Evolutionary conservation across 2,888 invertebrate genomes (phyloP), one percentile per base, ranked within the genome.

Genomic region (Cephus spinipes): DNA sequence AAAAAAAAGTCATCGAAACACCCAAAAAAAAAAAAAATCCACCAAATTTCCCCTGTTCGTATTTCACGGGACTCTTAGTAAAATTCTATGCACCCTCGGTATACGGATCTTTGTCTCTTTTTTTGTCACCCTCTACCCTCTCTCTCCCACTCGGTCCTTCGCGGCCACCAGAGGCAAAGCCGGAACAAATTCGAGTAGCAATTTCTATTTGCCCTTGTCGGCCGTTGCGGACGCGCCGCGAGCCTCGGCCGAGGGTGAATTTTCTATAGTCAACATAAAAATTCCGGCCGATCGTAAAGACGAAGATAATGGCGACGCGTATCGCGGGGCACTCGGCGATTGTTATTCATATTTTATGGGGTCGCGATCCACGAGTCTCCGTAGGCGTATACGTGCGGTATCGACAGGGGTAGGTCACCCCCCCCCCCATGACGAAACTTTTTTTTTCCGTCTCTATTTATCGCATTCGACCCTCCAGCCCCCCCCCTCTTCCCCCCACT

Each of bases 321-420:
- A 83, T 80, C 82, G 77, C 81, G 80, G 82, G 86, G 83, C 85
- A 85, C 87, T 86, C 86, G 30, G 85, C 85, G 86, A 89, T 90
- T 90, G 88, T 89, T 89, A 88, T 89, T 89, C 88, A 88, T 89
- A 86, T 85, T 83, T 76, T 76, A 71, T 76, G 77, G 55, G 75
- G 79, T 55, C 71, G 73, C 77, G 77, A 75, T 31, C 71, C 77
- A 75, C 73, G 76, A 77, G 11, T n/a, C 55, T 31, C 79, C 74
- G 76, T 77, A 80, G 81, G 81, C 71, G 55, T 81, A 77, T 81
- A 83, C 83, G 83, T 87, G 85, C 83, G 87, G 87, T 85, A 85
- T 84, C 83, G 77, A 79, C 79, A 79, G 74, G 82, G 79, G 73
- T 81, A 79, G 80, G 73, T 82, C 69, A 73, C 79, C 79, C 68